Evolutionary conservation across 1,140 invertebrate species (phyloP).

Genomic region (Sinella curviseta): DNA sequence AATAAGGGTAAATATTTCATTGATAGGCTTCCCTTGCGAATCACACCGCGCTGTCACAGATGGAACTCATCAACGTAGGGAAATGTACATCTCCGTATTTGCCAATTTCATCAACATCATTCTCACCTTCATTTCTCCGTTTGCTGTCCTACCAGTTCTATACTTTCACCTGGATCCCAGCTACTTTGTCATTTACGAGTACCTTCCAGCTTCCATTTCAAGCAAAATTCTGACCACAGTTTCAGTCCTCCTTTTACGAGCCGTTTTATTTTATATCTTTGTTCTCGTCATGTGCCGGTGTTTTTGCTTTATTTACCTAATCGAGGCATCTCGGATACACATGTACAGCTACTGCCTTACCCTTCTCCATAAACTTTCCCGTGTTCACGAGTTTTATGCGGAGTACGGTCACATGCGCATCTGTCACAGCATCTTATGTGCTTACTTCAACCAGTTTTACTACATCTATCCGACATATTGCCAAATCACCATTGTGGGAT

Average conservation of each 20-base stretch:
- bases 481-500: constrained; percentile 14
- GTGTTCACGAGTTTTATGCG: background rate
- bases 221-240: no score
- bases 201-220: no score
- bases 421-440: background rate
- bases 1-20: no score
- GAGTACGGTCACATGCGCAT: background rate
- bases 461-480: background rate
- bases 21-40: background rate
- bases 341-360: constrained; percentile 7
- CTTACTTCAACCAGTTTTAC: background rate
- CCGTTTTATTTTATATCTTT: background rate
- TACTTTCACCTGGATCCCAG: background rate
- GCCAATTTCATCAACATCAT: background rate
- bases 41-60: background rate
- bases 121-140: background rate
- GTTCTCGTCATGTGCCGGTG: constrained; percentile 16
- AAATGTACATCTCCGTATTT: background rate
- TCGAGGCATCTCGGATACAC: background rate
- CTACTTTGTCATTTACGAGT: background rate
- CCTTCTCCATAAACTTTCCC: background rate
- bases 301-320: constrained; percentile 1
- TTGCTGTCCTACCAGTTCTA: background rate
- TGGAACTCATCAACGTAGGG: background rate
- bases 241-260: no score